phyloP scores from a whole-genome alignment of 2,888 invertebrate species.

The Chrysomela aeneicollis region DNA sequence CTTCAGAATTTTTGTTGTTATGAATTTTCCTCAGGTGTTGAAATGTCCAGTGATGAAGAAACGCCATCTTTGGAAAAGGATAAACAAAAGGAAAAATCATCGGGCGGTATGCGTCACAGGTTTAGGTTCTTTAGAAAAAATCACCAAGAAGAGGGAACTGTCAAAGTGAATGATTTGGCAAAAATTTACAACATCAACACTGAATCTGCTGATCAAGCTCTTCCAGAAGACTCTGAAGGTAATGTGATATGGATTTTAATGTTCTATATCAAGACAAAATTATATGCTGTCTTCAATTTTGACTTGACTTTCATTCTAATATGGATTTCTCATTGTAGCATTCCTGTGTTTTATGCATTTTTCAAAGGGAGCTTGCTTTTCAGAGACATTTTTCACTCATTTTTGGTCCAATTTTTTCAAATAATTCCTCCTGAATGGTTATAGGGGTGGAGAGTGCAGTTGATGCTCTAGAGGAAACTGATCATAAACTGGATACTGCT shows the following conservation, averaged over 20 bases:
- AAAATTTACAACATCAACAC: slow-evolving; percentile 56
- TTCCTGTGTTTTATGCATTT: too few relatives aligned
- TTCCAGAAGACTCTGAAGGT: slow-evolving; percentile 50
- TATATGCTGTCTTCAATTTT: too few relatives aligned
- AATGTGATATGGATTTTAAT: slow-evolving; percentile 52
- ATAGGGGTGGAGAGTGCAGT: slow-evolving; percentile 54
- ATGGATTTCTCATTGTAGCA: too few relatives aligned
- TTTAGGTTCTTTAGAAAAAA: slow-evolving; percentile 47
- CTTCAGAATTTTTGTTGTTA: neutral
- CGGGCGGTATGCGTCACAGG: slow-evolving; percentile 46
- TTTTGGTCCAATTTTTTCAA: too few relatives aligned
- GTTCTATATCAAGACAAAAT: too few relatives aligned
- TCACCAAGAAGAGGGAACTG: slow-evolving; percentile 47
- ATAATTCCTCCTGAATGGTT: too few relatives aligned
- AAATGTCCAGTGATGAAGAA: slow-evolving; percentile 63
- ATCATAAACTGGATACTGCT: slow-evolving; percentile 23
- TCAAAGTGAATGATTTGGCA: slow-evolving; percentile 48
- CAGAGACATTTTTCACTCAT: too few relatives aligned
- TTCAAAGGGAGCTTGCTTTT: too few relatives aligned
- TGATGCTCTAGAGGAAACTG: slow-evolving; percentile 54
- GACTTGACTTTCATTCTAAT: too few relatives aligned
- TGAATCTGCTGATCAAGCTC: slow-evolving; percentile 50
- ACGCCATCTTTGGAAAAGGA: slow-evolving; percentile 55
- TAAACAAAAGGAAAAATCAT: slow-evolving; percentile 39
- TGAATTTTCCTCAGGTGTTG: slow-evolving; percentile 53